Base-by-base conservation (phyloP, 2,888 invertebrate genomes). In the Drosophila kuntzei region DNA sequence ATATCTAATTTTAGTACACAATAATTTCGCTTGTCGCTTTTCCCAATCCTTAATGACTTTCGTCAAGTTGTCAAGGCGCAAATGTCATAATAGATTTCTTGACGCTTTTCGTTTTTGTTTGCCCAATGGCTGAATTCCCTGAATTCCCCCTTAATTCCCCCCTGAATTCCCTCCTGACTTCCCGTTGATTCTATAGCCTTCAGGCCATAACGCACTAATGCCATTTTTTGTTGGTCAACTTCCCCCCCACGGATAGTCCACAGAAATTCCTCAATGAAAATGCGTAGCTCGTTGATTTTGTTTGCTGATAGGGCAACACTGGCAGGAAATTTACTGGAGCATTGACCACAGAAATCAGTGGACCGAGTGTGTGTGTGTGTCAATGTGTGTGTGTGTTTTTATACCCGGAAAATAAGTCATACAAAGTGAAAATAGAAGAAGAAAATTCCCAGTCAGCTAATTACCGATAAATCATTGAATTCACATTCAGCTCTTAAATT, bases 1-100 rank as follows among this genome's bases (percentile, higher is more conserved):
- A 39, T 39, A 32, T 54, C 61, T 82, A 67, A 76, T 82, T 76
- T 76, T 67, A 37, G 63, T 67, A 53, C 53, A 77, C 60, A 68
- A 57, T 57, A 63, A 67, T 53, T 79, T 61, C n/a, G 43, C 47
- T 43, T 53, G 51, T 41, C 27, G 61, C 46, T 29, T 47, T 27
- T 22, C 55, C 50, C 49, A 76, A 87, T 84, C 81, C 73, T 71
- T 84, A 84, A 84, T 85, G 87, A 89, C 71, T 81, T 87, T 87
- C 85, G 76, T 87, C 87, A 84, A 89, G 69, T 84, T 87, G 89
- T 89, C 84, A 85, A 66, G 71, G 63, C 54, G 51, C 80, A 65
- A 83, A 87, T 87, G 85, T 80, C 89, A 84, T 89, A 89, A 84
- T 87, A 84, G 85, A 84, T 89, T 87, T 84, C 76, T 73, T 80